Evolutionary conservation across 92 coral and sea anemone genomes (phyloP), one percentile per base, ranked within the genome.

Genomic region (Epizoanthus illoricatus): DNA sequence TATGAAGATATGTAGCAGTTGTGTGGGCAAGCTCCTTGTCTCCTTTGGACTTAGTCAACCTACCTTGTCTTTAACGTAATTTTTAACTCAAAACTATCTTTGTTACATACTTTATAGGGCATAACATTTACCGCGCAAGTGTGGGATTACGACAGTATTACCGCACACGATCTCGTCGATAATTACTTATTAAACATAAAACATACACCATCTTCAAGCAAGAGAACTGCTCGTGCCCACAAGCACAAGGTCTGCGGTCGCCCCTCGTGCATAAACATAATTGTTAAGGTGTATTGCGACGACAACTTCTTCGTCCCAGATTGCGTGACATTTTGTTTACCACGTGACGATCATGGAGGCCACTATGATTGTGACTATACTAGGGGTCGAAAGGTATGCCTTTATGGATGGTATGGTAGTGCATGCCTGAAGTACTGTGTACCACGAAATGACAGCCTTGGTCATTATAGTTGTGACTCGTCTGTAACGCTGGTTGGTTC

Each of bases 311-410:
- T 92, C 62, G 83, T 86, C 28, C 89, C 89, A 16, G 92, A 89
- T 87, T 94, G 98, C 85, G 79, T 80, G 69, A 86, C 84, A 2
- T 60, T 86, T 52, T 94, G 96, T 76, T 43, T 85, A 61, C 72
- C 98, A 80, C 94, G 92, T 82, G 94, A 94, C 83, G 92, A 88
- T 19, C 84, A 74, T 16, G 47, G 28, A 9, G 98, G 96, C 13
- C 96, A 94, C 55, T 94, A 94, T 68, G 65, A 87, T 5, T 94
- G 98, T 73, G 90, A 94, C 36, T 78, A 92, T 59, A 72, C 84
- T 24, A 59, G 23, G 0, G 96, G 96, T 5, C 80, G 78, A 24
- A 86, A 83, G 59, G 65, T 85, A 5, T 94, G 98, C 68, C 85
- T 74, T 5, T 74, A 80, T 36, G 91, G 81, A 21, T 91, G 94